Conservation (phyloP, 30 jellyfish, hydroid and myxozoan genomes). For the Turritopsis dohrnii region DNA sequence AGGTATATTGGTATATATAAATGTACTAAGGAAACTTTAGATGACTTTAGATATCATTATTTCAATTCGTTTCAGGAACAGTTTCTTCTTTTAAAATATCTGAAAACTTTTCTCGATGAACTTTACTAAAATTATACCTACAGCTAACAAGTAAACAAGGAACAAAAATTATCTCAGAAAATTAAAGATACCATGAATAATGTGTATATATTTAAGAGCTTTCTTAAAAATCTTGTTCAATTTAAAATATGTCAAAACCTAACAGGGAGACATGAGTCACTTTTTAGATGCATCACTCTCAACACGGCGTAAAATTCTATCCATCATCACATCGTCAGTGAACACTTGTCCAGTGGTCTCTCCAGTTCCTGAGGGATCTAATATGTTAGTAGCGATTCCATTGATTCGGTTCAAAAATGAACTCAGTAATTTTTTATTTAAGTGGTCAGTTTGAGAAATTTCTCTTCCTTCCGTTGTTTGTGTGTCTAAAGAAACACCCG, state of each 20-base stretch:
- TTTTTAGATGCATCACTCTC: slow-evolving; percentile 22
- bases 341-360: slow-evolving; percentile 54
- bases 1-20: no score
- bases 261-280: no score
- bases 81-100: no score
- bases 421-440: slow-evolving; percentile 56
- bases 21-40: no score
- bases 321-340: slow-evolving; percentile 91
- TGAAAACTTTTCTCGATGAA: no score
- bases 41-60: no score
- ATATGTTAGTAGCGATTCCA: slow-evolving; percentile 47
- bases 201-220: no score
- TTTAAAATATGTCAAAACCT: background rate
- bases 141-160: no score
- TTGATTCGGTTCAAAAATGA: slow-evolving; percentile 57
- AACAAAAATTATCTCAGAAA: background rate
- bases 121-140: no score
- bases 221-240: no score
- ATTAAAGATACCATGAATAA: background rate
- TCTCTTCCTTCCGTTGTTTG: slow-evolving; percentile 16
- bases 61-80: no score
- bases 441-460: slow-evolving; percentile 70
- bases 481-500: background rate
- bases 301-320: slow-evolving; percentile 65
- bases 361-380: slow-evolving; percentile 37